phyloP scores from a whole-genome alignment of 1,140 invertebrate genomes.

The Dryas iulia region DNA sequence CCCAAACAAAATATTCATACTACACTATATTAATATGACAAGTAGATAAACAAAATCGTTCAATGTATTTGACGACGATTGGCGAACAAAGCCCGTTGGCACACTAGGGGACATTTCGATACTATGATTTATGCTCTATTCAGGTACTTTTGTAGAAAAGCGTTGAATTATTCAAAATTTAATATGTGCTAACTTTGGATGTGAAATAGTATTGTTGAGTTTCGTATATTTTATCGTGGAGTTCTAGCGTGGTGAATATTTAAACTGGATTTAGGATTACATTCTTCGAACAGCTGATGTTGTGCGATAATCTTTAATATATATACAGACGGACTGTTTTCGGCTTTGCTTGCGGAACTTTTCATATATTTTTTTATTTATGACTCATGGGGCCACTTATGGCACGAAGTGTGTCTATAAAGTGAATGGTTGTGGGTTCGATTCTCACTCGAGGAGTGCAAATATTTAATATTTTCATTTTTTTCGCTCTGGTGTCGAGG shows the following conservation, averaged over 20 bases:
- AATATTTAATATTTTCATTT: no score
- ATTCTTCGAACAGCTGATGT: not conserved
- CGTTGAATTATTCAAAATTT: conserved; percentile 31
- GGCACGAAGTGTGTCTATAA: no score
- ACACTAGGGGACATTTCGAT: conserved; percentile 15
- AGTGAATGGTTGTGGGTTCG: no score
- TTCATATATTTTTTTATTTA: no score
- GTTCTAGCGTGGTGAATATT: conserved; percentile 6
- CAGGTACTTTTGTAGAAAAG: conserved; percentile 16
- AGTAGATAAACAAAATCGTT: not conserved
- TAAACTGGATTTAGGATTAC: conserved; percentile 8
- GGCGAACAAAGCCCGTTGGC: not conserved
- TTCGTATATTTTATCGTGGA: conserved; percentile 12
- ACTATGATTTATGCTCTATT: conserved; percentile 22
- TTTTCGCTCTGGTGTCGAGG: no score
- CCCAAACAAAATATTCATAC: not conserved
- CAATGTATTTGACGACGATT: not conserved
- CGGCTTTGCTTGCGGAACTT: no score
- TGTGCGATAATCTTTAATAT: not conserved
- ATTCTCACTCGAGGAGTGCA: no score
- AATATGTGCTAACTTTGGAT: conserved; percentile 26
- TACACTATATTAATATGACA: not conserved
- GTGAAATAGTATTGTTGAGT: conserved; percentile 14
- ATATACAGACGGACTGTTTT: no score
- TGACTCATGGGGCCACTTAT: no score